Evolutionary conservation across 35 echinoderm and acorn worm genomes (phyloP), one percentile per base, ranked within the genome.

Genomic region (Strongylocentrotus purpuratus): DNA sequence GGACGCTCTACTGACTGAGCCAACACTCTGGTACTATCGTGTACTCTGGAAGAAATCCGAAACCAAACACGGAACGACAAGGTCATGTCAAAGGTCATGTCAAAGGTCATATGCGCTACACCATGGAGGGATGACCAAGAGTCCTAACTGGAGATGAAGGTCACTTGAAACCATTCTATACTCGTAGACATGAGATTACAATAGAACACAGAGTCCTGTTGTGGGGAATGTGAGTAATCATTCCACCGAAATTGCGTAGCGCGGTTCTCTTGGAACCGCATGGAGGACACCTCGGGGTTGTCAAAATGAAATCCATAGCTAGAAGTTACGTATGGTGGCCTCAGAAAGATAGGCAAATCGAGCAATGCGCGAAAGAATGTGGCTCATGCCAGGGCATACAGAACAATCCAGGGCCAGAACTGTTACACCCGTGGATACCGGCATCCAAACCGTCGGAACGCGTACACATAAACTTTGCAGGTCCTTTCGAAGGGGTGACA

Each of bases 361-460:
- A 97, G 45, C 13, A 92, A 58, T 88, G 45, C 32, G 88, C 96
- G 13, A 61, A 61, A 61, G 11, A 61, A 61, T 61, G 59, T 61
- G 17, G 59, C 95, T 61, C 96, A 31, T 96, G 95, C 46, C 95
- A 97, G 33, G 92, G 78, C 18, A 33, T 92, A 20, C 96, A 97
- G n/a, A 97, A 94, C 86, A 94, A 96, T 25, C 96, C 96, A 55
- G 94, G 8, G 14, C 31, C 22, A 94, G 94, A 85, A 78, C 93
- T 87, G 32, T 52, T 97, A 41, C 95, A 97, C 85, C 96, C 96
- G 48, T 97, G 96, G 96, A 70, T 97, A 91, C 96, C 91, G 22
- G 96, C 96, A 10, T 47, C 85, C 18, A 94, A 97, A 46, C 86
- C 85, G 52, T 94, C 47, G 92, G 85, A 95, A 55, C 25, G 85